Evolutionary conservation across 2,888 invertebrate genomes (phyloP), one percentile per base, ranked within the genome.

Genomic region (Platerodrilus igneus): DNA sequence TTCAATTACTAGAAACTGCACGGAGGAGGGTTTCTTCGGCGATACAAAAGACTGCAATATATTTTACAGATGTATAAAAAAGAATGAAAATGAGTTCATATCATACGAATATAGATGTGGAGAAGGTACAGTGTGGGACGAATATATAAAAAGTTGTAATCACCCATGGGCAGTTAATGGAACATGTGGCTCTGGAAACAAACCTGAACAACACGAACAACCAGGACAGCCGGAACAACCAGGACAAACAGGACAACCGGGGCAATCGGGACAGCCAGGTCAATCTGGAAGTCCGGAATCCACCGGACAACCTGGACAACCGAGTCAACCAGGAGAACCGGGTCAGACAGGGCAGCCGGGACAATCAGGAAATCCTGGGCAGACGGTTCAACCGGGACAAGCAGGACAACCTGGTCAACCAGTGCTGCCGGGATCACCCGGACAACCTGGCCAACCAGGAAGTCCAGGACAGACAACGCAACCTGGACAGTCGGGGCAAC

Each of bases 21-120:
- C 67, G 2, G 67, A 71, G 11, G 85, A 85, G 64, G 89, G 88
- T 13, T 84, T 83, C 48, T 77, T 79, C 60, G 73, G 76, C 1
- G 85, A 88, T 61, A 75, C 79, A n/a, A 60, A 62, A n/a, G 76
- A 86, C 58, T 89, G 89, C 59, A 72, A 73, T 30, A 69, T 77
- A 33, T 89, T 86, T 67, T 86, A 86, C 61, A 75, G 86, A 56
- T 89, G 89, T 53, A 77, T 84, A 10, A 72, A 75, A 53, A 77
- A 76, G 58, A 74, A 75, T 41, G 67, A 72, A 16, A 71, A 71
- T 25, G 71, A 68, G 49, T 72, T 75, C 45, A 76, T 74, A 4
- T 71, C 78, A 8, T 81, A 76, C 51, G 69, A 72, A 71, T 85
- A 86, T 63, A 76, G 79, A 63, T 89, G 89, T 59, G 82, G 79